Evolutionary conservation across 2,113 vertebrate species (phyloP).

Genomic region (Lophochroa leadbeateri): DNA sequence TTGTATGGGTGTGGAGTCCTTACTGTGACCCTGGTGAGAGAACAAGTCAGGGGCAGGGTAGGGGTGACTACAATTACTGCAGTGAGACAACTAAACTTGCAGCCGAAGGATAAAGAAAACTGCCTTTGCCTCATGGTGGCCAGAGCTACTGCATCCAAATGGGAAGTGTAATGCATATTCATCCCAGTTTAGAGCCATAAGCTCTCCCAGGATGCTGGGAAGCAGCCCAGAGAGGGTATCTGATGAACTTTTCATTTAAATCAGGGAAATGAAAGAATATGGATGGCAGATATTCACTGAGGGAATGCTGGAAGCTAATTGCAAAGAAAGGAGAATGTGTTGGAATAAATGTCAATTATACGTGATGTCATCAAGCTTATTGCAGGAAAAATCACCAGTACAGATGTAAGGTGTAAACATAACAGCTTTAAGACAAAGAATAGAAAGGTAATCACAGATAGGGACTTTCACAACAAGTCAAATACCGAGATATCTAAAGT

Average conservation of each 20-base stretch:
- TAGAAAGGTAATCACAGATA: not conserved
- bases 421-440: not conserved
- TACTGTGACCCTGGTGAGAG: not conserved
- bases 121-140: not conserved
- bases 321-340: not conserved
- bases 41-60: not conserved
- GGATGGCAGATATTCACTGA: not conserved
- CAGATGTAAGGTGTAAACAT: not conserved
- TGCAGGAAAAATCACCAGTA: not conserved
- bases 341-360: not conserved
- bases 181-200: no score
- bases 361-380: not conserved
- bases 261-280: not conserved
- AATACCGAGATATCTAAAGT: not conserved
- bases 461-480: not conserved
- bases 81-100: not conserved
- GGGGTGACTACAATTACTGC: not conserved
- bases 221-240: not conserved
- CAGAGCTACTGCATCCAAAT: not conserved
- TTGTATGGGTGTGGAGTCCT: not conserved
- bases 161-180: not conserved
- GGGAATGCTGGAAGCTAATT: not conserved
- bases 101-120: not conserved
- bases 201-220: fast-evolving
- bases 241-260: not conserved